These are phyloP conservation scores for Adela reaumurella DNA, from an alignment of 2,888 invertebrate species.

Conservation along the genomic window DNA sequence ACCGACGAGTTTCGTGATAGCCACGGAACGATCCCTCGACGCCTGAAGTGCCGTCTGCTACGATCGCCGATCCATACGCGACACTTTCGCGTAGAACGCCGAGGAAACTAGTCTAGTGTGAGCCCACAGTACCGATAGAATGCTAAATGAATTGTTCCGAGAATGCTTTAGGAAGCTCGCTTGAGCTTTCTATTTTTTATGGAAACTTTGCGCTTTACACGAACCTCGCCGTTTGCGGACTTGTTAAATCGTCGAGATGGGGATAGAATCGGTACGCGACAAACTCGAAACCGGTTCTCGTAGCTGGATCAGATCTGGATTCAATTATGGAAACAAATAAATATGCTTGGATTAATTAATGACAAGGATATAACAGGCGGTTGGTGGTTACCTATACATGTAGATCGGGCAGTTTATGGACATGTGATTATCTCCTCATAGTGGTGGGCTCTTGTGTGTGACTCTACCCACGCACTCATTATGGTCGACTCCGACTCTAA, in stretches of 20 bases:
- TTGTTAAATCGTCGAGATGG: no score
- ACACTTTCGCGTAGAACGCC: slow-evolving; percentile 25
- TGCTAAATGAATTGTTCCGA: neutral
- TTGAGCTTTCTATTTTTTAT: no score
- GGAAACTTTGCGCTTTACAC: no score
- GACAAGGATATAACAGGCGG: neutral
- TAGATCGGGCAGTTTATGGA: neutral
- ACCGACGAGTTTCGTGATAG: no score
- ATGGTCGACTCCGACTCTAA: neutral
- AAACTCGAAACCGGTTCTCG: no score
- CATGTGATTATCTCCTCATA: neutral
- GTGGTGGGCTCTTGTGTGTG: neutral
- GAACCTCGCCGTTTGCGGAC: no score
- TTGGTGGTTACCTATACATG: no score
- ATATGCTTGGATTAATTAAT: neutral
- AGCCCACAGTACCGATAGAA: neutral
- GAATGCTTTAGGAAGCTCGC: no score
- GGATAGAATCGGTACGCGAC: no score
- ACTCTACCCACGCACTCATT: neutral
- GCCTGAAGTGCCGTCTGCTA: slow-evolving; percentile 20
- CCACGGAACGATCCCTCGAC: no score
- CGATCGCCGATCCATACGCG: slow-evolving; percentile 29
- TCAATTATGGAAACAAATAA: no score
- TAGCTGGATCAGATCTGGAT: no score
- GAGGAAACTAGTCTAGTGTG: neutral